Base-by-base conservation (phyloP, 2,888 invertebrate genomes). In the Parthenolecanium corni region DNA sequence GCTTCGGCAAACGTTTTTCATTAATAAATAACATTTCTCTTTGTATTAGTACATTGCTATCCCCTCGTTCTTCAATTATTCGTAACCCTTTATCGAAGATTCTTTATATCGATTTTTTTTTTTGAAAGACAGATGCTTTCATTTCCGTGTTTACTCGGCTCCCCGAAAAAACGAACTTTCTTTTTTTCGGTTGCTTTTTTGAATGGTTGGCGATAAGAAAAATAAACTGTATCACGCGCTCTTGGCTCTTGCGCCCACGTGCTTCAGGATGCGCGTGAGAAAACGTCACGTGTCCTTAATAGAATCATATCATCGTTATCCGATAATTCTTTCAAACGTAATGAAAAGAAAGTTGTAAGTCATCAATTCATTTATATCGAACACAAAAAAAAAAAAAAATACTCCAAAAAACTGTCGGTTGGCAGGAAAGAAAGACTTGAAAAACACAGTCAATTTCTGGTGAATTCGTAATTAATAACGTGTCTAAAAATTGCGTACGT, bases 391-490 rank as follows among this genome's bases (percentile, higher is more conserved):
- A 24, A 44, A 44, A 25, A 62, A 40, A 62, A 53, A 62, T 6
- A 24, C 5, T 23, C 24, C 16, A 21, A 53, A 38, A 53, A 38
- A 53, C n/a, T 14, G 24, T 23, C 6, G 21, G 53, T 14, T 12
- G 40, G 53, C 20, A 38, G 40, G 40, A 58, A 51, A 58, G 16
- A 47, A 20, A 47, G 52, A 62, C 62, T 53, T 31, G 47, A 53
- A 57, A 53, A 57, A 54, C 38, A 42, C 54, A 20, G 24, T 21
- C 42, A 16, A 18, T 40, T 54, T 54, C 44, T 42, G 42, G 47
- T 58, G 61, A 61, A 61, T 61, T 61, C 61, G 61, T 61, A 61
- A 61, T 61, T 61, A 61, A 61, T 61, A 61, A 61, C 61, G 47
- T 61, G 61, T 61, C 61, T 49, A 51, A 57, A 21, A 58, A 42